Conservation (phyloP, 2,888 invertebrate species). For the Nomada goodeniana region DNA sequence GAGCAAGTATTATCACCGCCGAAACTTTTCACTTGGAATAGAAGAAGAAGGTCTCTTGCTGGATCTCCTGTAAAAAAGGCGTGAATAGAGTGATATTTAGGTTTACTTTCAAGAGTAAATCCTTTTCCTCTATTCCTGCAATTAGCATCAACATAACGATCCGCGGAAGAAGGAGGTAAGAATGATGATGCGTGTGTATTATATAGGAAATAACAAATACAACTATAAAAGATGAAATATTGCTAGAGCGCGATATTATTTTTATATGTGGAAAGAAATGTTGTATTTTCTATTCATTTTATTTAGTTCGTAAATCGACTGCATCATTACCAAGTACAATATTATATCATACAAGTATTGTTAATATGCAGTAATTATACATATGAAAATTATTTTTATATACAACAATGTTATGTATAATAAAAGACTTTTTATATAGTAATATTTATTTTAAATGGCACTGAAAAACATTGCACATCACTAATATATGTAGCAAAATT, state of each 20-base stretch:
- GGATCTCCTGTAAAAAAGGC: conserved; percentile 52
- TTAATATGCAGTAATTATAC: conserved; percentile 60
- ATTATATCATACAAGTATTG: conserved; percentile 61
- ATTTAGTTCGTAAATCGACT: conserved; percentile 53
- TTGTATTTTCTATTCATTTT: conserved; percentile 45
- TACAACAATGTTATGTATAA: conserved; percentile 64
- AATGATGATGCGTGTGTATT: neutral
- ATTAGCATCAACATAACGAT: neutral
- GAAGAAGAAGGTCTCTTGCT: conserved; percentile 75
- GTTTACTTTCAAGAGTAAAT: conserved; percentile 23
- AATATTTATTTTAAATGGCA: conserved; percentile 51
- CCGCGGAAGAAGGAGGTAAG: neutral
- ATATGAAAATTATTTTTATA: conserved; percentile 69
- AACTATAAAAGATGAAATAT: neutral
- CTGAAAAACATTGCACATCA: conserved; percentile 44
- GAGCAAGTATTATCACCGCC: conserved; percentile 87
- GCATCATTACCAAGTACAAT: conserved; percentile 53
- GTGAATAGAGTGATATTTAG: conserved; percentile 51
- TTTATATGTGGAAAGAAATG: neutral
- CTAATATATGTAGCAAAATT: conserved; percentile 21
- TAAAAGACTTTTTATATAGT: conserved; percentile 65
- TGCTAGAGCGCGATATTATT: neutral
- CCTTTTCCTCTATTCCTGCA: neutral
- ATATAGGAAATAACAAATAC: too few species aligned
- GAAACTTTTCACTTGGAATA: conserved; percentile 85